A percentile compares a stretch with the other conserved stretches of the same genome.
Evolutionary conservation across 2,797 vertebrate genomes (phyloP).

Genomic region (Fundulus diaphanus): DNA sequence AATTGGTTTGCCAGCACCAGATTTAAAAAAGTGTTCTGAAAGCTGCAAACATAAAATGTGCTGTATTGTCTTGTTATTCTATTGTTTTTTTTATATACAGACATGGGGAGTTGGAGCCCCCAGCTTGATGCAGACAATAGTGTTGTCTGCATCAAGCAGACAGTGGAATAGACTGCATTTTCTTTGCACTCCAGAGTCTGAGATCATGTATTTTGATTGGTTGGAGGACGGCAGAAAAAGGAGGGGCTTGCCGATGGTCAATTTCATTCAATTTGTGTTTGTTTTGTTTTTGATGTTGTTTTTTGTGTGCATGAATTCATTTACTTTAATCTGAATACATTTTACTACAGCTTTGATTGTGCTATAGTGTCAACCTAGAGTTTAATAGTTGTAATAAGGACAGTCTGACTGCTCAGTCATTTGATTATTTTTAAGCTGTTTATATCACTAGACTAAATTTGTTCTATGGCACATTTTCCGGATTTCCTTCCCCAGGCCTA

Average conservation of each 20-base stretch:
- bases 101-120: neutral
- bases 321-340: slow-evolving; percentile 21
- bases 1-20: no score
- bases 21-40: neutral
- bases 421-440: neutral
- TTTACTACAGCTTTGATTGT: slow-evolving; percentile 36
- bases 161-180: neutral
- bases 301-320: slow-evolving; percentile 45
- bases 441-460: neutral
- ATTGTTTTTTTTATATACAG: neutral
- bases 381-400: neutral
- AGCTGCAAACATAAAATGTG: neutral
- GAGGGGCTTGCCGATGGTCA: neutral
- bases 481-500: slow-evolving; percentile 11
- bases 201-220: neutral
- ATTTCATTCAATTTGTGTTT: neutral
- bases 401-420: neutral
- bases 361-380: slow-evolving; percentile 33
- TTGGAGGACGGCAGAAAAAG: neutral
- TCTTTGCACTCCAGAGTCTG: neutral
- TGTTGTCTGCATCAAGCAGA: neutral
- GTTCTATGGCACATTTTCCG: slow-evolving; percentile 10
- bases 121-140: neutral
- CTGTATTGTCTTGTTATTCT: no score
- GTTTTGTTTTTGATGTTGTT: slow-evolving; percentile 16